phyloP scores from a whole-genome alignment of 1,140 invertebrate species.

The Meteorus sp. region DNA sequence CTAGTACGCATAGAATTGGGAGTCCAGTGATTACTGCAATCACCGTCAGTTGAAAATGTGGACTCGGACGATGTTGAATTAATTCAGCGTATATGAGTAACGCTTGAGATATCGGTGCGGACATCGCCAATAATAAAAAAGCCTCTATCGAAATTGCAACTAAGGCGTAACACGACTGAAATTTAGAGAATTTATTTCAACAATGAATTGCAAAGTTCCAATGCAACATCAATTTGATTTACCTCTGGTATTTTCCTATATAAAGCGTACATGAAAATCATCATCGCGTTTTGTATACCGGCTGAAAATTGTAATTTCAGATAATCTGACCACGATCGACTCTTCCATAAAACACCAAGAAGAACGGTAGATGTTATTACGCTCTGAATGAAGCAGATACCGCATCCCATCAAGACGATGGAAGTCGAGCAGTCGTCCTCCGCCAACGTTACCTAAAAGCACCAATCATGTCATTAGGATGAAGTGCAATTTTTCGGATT shows the following conservation, averaged over 20 bases:
- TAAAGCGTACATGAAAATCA: conserved; percentile 65
- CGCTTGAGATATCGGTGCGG: conserved; percentile 63
- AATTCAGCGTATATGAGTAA: conserved; percentile 63
- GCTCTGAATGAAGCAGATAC: conserved; percentile 63
- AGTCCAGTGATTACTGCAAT: conserved; percentile 63
- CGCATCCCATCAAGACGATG: conserved; percentile 64
- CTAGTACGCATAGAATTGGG: conserved; percentile 61
- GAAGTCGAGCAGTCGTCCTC: conserved; percentile 47
- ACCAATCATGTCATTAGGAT: neutral
- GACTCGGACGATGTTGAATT: conserved; percentile 56
- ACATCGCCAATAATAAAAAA: conserved; percentile 61
- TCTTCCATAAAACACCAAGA: conserved; percentile 63
- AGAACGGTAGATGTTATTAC: conserved; percentile 62
- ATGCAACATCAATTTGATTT: conserved; percentile 29
- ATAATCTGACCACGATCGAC: conserved; percentile 66
- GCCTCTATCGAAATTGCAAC: conserved; percentile 59
- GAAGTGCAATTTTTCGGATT: conserved; percentile 11
- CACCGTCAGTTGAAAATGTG: conserved; percentile 61
- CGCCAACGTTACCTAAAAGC: conserved; percentile 35
- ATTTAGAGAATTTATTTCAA: conserved; percentile 16
- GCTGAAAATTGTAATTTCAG: conserved; percentile 69
- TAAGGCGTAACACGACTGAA: conserved; percentile 48
- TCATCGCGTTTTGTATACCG: conserved; percentile 64
- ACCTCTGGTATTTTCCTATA: conserved; percentile 61
- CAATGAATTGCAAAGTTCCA: too few relatives aligned